Evolutionary conservation across 2,797 vertebrate species (phyloP), one percentile per base, ranked within the genome.

Genomic region (Danionella dracula): DNA sequence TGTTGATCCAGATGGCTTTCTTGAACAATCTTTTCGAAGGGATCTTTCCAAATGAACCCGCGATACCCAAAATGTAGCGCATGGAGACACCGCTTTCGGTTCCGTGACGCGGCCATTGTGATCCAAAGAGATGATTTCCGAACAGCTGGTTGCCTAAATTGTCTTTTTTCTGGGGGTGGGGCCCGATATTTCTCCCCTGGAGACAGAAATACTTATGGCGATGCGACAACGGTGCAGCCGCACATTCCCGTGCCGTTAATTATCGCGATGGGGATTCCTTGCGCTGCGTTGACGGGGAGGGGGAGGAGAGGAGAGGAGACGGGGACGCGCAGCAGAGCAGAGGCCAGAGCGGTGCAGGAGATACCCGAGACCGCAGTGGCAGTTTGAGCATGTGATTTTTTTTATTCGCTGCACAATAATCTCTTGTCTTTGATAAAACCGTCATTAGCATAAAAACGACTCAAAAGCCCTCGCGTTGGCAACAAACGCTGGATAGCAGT

Each of bases 201-300:
- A 68, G 76, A 85, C 82, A 79, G 70, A 82, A 83, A 83, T 78
- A 79, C 82, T 79, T 76, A 68, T 66, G 71, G 74, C 79, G 83
- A 84, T 84, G 87, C 83, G 82, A 84, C 85, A 82, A 51, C 67
- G 73, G 76, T 55, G 79, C 76, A 81, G 76, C 78, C 79, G 81
- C 76, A 76, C 77, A 70, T 54, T 54, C 40, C 40, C 64, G 76
- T 73, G 74, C 76, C 78, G 78, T 84, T 79, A 79, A 75, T 82
- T 81, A 82, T 81, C 79, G 79, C 63, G 55, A 76, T 78, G 79
- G 85, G 82, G 69, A 81, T 82, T 80, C 84, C 85, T 82, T 76
- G 78, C 65, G 68, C 38, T 76, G 40, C 21, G 68, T 59, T 72
- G 12, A 55, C 31, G 44, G 59, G 34, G 31, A 38, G 21, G 31